Percentiles rank a stretch among this genome's conserved stretches.
Evolutionary conservation across 35 echinoderm and acorn worm genomes (phyloP).

Genomic region (Acanthaster planci): DNA sequence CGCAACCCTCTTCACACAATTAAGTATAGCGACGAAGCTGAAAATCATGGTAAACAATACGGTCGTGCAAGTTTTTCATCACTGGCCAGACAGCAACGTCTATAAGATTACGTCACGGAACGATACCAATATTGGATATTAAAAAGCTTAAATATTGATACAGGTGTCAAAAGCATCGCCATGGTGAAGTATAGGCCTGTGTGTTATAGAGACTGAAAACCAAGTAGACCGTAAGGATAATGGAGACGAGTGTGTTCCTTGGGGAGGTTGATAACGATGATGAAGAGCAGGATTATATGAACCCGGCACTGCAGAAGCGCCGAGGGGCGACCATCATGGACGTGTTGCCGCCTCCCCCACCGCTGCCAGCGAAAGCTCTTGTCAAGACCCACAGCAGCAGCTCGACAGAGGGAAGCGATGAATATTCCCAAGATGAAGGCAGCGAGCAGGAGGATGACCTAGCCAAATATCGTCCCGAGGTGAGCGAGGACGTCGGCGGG

Average conservation of each 20-base stretch:
- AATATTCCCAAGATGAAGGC: background rate
- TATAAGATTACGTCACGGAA: too few species aligned
- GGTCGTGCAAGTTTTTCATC: too few species aligned
- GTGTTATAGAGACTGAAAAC: too few species aligned
- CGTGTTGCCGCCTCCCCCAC: background rate
- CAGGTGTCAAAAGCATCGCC: too few species aligned
- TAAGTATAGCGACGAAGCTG: too few species aligned
- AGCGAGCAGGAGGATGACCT: background rate
- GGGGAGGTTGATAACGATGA: background rate
- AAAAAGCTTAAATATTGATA: too few species aligned
- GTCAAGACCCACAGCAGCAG: background rate
- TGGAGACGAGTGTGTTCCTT: background rate
- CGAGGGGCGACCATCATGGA: constrained; percentile 23
- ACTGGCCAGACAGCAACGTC: too few species aligned
- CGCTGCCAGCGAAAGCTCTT: background rate
- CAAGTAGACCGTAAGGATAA: too few species aligned
- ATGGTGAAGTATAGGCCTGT: too few species aligned
- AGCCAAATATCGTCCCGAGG: background rate
- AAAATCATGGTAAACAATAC: too few species aligned
- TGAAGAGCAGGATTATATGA: background rate
- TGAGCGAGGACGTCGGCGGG: background rate
- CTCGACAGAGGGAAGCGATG: background rate
- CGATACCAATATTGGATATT: too few species aligned
- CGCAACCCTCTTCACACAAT: too few species aligned
- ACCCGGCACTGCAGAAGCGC: constrained; percentile 34